Evolutionary conservation across 1,140 invertebrate genomes (phyloP), one percentile per base, ranked within the genome.

Genomic region (Formica exsecta): DNA sequence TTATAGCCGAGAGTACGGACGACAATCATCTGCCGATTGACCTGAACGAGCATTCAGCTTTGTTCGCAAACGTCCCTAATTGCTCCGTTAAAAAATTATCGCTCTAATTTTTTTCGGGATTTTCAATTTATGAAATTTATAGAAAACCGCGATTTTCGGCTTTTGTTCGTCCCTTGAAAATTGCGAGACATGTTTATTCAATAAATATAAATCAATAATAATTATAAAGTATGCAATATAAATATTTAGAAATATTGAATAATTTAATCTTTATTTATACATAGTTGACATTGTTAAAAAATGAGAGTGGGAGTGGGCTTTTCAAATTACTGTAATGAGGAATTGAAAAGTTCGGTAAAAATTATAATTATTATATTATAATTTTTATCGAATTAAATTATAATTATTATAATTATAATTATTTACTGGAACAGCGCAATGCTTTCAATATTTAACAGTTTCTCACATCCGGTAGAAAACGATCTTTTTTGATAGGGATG

Each of bases 11-110:
- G n/a, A 57, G 25, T 36, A 51, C 32, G 29, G 36, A 68, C 7
- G 36, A 36, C 79, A 70, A 44, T 83, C 68, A 74, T 74, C 29
- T 68, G 19, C 7, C 2, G 68, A 73, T 73, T 54, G 79, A 74
- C 13, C 65, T 57, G 65, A 71, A 57, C 54, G 54, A 61, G 25
- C 13, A 74, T 74, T 83, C 22, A 38, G 19, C 41, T 73, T 71
- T 57, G 48, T 83, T 41, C 25, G 25, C 77, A 22, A 29, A 41
- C 6, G 29, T 61, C 2, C 57, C n/a, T 83, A 81, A 83, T 83
- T 83, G 41, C 57, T 83, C n/a, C 19, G 38, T 73, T 59, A 59
- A 48, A 83, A 83, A 74, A 83, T 74, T 81, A 81, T 81, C 25
- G 16, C 38, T 44, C 19, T 36, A 32, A 41, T 29, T 22, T 71